These are phyloP conservation scores for Drosophila austrosaltans DNA, from an alignment of 2,888 invertebrate genomes.

Conservation along the genomic window DNA sequence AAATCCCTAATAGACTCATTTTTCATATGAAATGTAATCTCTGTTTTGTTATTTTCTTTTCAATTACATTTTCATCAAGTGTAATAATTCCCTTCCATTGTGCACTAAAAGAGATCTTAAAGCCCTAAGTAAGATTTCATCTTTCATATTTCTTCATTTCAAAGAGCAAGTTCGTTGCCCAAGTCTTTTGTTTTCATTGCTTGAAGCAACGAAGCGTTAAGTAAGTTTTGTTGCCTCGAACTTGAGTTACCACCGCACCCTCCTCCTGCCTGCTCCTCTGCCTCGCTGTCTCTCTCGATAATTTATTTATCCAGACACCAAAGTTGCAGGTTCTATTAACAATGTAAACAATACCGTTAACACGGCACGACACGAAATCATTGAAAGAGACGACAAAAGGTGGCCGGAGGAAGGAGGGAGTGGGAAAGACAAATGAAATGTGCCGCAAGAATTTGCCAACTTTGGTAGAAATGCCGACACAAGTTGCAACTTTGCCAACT, in stretches of 20 bases:
- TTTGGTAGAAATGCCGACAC: constrained; percentile 22
- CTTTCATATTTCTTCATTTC: constrained; percentile 13
- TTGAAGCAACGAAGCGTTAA: constrained; percentile 61
- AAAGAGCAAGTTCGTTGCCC: constrained; percentile 63
- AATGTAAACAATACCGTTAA: constrained; percentile 80
- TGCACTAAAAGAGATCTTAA: constrained; percentile 21
- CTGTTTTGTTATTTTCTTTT: neutral
- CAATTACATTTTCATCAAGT: neutral
- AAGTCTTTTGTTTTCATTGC: constrained; percentile 64
- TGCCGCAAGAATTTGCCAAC: constrained; percentile 50
- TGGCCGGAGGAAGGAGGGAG: constrained; percentile 36
- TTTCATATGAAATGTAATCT: neutral
- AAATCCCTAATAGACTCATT: neutral
- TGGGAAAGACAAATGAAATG: constrained; percentile 43
- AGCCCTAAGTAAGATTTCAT: constrained; percentile 12
- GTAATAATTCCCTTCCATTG: neutral
- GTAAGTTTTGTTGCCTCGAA: constrained; percentile 38
- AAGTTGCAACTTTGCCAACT: constrained; percentile 29
- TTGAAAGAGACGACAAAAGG: constrained; percentile 43
- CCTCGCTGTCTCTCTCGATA: constrained; percentile 52
- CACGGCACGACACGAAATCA: constrained; percentile 60
- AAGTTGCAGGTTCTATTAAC: constrained; percentile 65
- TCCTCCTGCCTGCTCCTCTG: neutral
- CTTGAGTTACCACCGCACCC: constrained; percentile 21
- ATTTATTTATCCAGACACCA: constrained; percentile 75